These are phyloP conservation scores for Mustelus asterias DNA, from an alignment of 2,113 vertebrate species.

Conservation along the genomic window DNA sequence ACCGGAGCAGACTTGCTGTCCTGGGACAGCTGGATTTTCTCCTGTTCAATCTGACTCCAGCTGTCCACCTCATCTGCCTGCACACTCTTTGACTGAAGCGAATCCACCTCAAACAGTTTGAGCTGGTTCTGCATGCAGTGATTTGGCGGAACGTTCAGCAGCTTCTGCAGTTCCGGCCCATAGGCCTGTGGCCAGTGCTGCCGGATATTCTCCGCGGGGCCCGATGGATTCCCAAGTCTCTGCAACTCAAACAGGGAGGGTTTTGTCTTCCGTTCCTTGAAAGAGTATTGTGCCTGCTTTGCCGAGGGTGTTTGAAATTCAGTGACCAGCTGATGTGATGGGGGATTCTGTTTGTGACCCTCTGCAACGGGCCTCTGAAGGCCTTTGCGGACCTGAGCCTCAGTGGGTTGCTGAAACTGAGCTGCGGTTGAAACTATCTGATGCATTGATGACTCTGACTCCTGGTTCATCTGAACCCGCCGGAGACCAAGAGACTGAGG, in stretches of 20 bases:
- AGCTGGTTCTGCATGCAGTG: background rate
- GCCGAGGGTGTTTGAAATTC: background rate
- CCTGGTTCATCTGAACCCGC: background rate
- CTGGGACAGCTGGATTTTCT: slow-evolving; percentile 48
- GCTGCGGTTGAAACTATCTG: background rate
- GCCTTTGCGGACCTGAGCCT: background rate
- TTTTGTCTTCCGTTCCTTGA: background rate
- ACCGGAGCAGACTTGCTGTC: slow-evolving; percentile 50
- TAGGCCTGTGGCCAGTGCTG: background rate
- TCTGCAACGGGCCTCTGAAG: background rate
- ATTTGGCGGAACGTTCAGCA: background rate
- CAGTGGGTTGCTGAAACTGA: background rate
- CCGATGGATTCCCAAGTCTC: background rate
- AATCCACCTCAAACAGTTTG: background rate
- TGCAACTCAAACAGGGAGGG: background rate
- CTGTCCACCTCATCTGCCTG: background rate
- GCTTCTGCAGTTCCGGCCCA: slow-evolving; percentile 25
- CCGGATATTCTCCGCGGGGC: background rate
- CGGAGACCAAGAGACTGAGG: slow-evolving; percentile 27
- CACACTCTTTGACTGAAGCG: background rate
- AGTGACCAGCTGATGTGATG: too few relatives aligned
- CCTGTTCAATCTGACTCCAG: slow-evolving; percentile 47
- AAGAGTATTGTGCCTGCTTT: background rate
- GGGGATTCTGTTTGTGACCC: background rate
- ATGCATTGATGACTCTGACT: background rate